phyloP scores from a whole-genome alignment of 2,113 vertebrate species.

The Crotalus horridus region DNA sequence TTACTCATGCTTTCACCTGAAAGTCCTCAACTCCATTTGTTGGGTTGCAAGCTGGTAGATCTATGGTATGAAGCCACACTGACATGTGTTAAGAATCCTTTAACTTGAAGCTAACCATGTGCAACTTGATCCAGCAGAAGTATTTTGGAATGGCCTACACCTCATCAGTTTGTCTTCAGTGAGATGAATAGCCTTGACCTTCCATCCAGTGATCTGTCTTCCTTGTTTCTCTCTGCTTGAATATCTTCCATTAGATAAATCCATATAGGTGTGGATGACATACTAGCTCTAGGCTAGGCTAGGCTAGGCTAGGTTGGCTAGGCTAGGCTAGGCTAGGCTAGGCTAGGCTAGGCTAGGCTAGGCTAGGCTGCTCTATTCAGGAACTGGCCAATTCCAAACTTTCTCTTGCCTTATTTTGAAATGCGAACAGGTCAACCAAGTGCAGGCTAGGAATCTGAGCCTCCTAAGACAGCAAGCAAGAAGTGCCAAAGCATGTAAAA shows the following conservation, averaged over 20 bases:
- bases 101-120: neutral
- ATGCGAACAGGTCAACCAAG: neutral
- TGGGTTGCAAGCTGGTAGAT: neutral
- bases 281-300: neutral
- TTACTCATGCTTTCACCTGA: neutral
- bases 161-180: neutral
- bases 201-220: neutral
- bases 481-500: neutral
- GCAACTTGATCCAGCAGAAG: neutral
- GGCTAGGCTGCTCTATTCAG: neutral
- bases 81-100: neutral
- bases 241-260: neutral
- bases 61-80: neutral
- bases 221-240: neutral
- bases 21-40: neutral
- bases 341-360: neutral
- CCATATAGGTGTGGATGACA: neutral
- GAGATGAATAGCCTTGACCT: neutral
- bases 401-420: neutral
- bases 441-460: neutral
- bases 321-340: too few species aligned
- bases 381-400: neutral
- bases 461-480: neutral
- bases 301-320: too few species aligned
- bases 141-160: neutral